Conservation (phyloP, 2,113 vertebrate genomes). For the Pluvianellus socialis region DNA sequence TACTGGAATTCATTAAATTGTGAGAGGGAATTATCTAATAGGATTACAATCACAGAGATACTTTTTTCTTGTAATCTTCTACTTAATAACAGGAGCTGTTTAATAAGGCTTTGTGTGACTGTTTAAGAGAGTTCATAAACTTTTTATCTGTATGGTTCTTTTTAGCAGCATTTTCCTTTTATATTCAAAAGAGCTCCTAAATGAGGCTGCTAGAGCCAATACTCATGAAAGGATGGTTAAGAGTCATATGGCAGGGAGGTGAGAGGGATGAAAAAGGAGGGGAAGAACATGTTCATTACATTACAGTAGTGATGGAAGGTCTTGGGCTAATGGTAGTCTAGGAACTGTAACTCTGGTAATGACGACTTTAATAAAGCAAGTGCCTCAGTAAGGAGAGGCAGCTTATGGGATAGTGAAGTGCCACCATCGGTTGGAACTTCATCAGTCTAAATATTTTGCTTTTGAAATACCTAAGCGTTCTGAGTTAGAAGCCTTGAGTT, state of each 20-base stretch:
- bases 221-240: not conserved
- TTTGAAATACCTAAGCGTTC: not conserved
- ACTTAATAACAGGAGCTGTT: not conserved
- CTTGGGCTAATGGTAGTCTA: not conserved
- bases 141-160: not conserved
- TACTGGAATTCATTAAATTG: not conserved
- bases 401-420: not conserved
- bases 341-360: not conserved
- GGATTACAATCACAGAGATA: not conserved
- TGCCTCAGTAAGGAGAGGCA: not conserved
- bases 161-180: not conserved
- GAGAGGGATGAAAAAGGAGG: not conserved
- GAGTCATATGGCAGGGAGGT: not conserved
- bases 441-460: not conserved
- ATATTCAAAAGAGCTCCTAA: not conserved
- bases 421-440: not conserved
- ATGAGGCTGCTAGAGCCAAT: not conserved
- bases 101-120: not conserved
- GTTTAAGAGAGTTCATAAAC: not conserved
- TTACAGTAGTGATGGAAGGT: not conserved
- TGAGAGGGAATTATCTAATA: not conserved
- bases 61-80: not conserved
- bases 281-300: rapidly evolving
- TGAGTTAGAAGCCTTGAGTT: not conserved
- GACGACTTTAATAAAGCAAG: not conserved